These are phyloP conservation scores for Oreochromis aureus DNA, from an alignment of 2,113 vertebrate species.

Conservation along the genomic window DNA sequence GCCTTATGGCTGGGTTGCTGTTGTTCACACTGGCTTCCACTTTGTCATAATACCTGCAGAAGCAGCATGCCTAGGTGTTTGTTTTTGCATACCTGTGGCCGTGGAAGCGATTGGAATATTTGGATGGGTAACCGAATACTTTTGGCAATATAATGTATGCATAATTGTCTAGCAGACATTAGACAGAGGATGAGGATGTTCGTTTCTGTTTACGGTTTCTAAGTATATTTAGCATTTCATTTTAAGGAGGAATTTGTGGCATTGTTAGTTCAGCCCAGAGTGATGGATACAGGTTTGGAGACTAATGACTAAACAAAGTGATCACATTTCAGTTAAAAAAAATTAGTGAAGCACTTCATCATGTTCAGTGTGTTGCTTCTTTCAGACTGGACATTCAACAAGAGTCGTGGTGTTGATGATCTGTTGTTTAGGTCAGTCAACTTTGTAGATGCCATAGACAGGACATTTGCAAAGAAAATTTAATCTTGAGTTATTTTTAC, in stretches of 20 bases:
- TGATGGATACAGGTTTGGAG: background rate
- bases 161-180: background rate
- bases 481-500: background rate
- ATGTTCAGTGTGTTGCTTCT: background rate
- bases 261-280: background rate
- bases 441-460: background rate
- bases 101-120: background rate
- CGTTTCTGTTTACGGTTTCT: background rate
- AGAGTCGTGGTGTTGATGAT: background rate
- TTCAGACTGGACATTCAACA: background rate
- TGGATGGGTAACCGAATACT: background rate
- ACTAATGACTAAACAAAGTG: background rate
- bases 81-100: background rate
- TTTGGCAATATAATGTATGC: background rate
- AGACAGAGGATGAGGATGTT: background rate
- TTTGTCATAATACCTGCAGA: background rate
- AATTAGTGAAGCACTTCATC: background rate
- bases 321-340: background rate
- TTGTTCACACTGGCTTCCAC: background rate
- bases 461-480: background rate
- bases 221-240: background rate
- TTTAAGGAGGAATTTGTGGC: background rate
- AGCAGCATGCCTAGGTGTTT: background rate
- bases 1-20: background rate
- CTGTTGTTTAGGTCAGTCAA: background rate